These are phyloP conservation scores for Drusus annulatus DNA, from an alignment of 1,140 invertebrate genomes.

Conservation along the genomic window DNA sequence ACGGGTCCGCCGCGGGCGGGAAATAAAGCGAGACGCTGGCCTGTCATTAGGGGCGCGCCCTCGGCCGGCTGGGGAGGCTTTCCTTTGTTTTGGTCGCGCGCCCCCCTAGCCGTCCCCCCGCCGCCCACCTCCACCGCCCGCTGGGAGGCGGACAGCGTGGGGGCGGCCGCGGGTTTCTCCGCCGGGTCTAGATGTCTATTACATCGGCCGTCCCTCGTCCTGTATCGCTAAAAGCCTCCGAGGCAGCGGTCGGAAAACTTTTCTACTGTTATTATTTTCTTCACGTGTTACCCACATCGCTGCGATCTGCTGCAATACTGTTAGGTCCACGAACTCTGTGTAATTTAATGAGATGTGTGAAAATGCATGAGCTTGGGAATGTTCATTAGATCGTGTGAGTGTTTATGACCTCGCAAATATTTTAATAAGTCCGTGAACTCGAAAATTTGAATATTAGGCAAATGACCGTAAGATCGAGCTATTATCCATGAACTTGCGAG, in stretches of 20 bases:
- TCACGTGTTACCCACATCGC: background rate
- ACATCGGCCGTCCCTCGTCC: slow-evolving; percentile 43
- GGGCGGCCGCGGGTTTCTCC: slow-evolving; percentile 35
- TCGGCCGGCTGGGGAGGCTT: slow-evolving; percentile 28
- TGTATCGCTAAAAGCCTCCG: slow-evolving; percentile 47
- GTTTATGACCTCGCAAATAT: no score
- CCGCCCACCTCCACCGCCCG: slow-evolving; percentile 4
- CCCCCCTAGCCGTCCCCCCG: background rate
- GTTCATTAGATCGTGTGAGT: no score
- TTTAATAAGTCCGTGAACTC: no score
- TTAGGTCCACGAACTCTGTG: no score
- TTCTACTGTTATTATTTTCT: background rate
- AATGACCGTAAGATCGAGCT: no score
- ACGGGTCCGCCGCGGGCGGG: slow-evolving; percentile 21
- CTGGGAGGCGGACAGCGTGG: background rate
- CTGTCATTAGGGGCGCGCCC: slow-evolving; percentile 41
- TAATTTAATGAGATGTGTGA: no score
- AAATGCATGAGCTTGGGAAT: no score
- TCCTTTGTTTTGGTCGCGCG: slow-evolving; percentile 51
- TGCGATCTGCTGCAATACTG: no score
- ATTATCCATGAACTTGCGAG: no score
- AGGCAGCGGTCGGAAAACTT: background rate
- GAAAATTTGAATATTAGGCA: no score
- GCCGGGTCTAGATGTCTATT: slow-evolving; percentile 44
- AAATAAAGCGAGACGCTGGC: slow-evolving; percentile 41